Evolutionary conservation across 2,888 invertebrate species (phyloP).

Genomic region (Myathropa florea): DNA sequence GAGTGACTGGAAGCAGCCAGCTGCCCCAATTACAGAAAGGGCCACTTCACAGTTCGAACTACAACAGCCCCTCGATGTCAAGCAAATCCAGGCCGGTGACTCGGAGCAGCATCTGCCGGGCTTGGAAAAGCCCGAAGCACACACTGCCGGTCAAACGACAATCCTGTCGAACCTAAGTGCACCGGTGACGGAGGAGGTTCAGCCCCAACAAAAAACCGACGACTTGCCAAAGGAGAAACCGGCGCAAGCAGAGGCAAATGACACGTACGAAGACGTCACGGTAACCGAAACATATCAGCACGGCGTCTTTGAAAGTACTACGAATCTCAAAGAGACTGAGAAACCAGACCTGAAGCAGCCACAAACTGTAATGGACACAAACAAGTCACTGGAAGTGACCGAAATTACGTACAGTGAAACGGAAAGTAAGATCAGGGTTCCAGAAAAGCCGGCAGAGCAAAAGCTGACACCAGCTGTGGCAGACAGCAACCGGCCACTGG

Average conservation of each 20-base stretch:
- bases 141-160: conserved; percentile 73
- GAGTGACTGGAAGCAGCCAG: conserved; percentile 71
- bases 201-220: conserved; percentile 80
- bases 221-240: conserved; percentile 71
- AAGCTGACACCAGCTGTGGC: conserved; percentile 52
- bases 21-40: conserved; percentile 44
- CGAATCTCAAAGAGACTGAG: conserved; percentile 42
- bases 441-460: conserved; percentile 25
- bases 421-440: conserved; percentile 61
- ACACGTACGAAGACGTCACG: conserved; percentile 78
- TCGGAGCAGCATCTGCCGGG: conserved; percentile 83
- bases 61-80: conserved; percentile 84
- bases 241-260: conserved; percentile 77
- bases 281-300: conserved; percentile 72
- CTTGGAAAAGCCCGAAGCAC: conserved; percentile 76
- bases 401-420: conserved; percentile 74
- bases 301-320: conserved; percentile 73
- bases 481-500: conserved; percentile 72
- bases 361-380: conserved; percentile 52
- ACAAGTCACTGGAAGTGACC: conserved; percentile 73
- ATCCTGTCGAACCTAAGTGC: conserved; percentile 81
- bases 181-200: conserved; percentile 81
- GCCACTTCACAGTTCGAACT: conserved; percentile 75
- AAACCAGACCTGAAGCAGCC: conserved; percentile 63
- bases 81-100: conserved; percentile 85